Base-by-base conservation (phyloP, 1,140 invertebrate species). In the Heliothis subflexa region DNA sequence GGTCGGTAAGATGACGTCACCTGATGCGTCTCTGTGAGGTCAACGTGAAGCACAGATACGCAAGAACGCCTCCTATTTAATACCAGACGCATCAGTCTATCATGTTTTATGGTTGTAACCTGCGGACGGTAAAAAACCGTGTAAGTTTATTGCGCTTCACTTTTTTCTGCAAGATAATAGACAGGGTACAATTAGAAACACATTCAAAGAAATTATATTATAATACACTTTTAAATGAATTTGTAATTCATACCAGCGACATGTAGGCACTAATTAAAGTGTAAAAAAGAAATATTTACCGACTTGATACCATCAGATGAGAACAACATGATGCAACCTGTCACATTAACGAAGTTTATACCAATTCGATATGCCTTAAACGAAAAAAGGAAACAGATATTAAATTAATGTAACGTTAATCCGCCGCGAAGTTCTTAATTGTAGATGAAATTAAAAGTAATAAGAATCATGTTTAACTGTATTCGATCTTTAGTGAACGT, bases 1-100 rank as follows among this genome's bases (percentile, higher is more conserved):
- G 61, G 33, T 5, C n/a, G 61, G 21, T 16, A 14, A 14, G 61
- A 45, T 62, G 78, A 72, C 77, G 68, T 78, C 55, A 78, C 25
- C 21, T 10, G 74, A 25, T 55, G 61, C 61, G 61, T 62, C 33
- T 62, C 61, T n/a, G 14, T 40, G 61, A 62, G 61, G 61, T 62
- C 28, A 62, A 14, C 28, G 9, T n/a, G 28, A 33, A 28, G 59
- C 59, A 33, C 28, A 40, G 33, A 40, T 40, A 62, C 59, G 59
- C 59, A 62, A 62, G 55, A 57, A 57, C 55, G 55, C 59, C 59
- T 62, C 33, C 28, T 14, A 40, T 18, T 25, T 18, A 14, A 52
- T 52, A 52, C 12, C n/a, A 57, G 18, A 25, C 55, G 2, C 55
- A 57, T 25, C 21, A 57, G 55, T 21, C 10, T 12, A 11, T 21